These are phyloP conservation scores for Coilia nasus DNA, from an alignment of 2,797 vertebrate species.

Conservation along the genomic window DNA sequence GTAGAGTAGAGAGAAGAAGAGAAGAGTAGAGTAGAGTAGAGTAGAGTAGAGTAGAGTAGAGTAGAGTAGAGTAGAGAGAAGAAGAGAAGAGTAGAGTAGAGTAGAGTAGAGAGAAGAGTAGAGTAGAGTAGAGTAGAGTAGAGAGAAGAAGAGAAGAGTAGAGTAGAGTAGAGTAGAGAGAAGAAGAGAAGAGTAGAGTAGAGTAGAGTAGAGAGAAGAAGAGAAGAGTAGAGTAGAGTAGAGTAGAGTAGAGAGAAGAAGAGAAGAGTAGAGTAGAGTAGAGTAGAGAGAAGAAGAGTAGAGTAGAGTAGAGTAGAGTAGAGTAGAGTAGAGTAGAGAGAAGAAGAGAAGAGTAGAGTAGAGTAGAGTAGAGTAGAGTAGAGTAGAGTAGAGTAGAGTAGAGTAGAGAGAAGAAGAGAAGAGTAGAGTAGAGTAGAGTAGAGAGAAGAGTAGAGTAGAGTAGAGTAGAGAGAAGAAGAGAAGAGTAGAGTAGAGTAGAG, in stretches of 20 bases:
- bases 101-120: neutral
- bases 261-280: no score
- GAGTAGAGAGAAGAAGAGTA: no score
- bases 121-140: no score
- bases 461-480: neutral
- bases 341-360: no score
- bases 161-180: constrained; percentile 23
- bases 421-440: neutral
- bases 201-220: no score
- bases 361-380: neutral
- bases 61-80: constrained; percentile 13
- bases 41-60: no score
- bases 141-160: no score
- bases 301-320: neutral
- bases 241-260: no score
- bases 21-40: constrained; percentile 18
- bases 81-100: constrained; percentile 51
- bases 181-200: constrained; percentile 47
- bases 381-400: neutral
- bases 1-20: constrained; percentile 49
- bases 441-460: neutral
- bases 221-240: no score
- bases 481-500: neutral
- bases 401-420: neutral
- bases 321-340: no score